Conservation (phyloP, 2,888 invertebrate genomes). For the Rhopalosiphum nymphaeae region DNA sequence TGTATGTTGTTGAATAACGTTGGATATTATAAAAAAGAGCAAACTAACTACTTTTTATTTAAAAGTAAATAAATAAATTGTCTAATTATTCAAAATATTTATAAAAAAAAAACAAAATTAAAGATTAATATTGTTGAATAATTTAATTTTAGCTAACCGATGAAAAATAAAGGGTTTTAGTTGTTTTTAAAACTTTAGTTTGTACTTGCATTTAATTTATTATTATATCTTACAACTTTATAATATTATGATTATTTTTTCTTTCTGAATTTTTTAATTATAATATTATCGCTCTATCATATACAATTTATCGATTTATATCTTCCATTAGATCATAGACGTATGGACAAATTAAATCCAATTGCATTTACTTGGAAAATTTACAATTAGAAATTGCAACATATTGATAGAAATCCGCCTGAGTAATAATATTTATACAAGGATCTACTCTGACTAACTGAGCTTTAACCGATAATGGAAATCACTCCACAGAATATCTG, state of each 20-base stretch:
- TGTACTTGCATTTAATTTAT: background rate
- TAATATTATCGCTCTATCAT: background rate
- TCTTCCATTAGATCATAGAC: background rate
- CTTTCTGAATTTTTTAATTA: background rate
- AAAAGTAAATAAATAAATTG: background rate
- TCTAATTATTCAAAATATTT: background rate
- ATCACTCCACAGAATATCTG: conserved; percentile 4
- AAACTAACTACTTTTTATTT: background rate
- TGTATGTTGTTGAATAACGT: background rate
- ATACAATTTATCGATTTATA: background rate
- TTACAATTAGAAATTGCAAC: background rate
- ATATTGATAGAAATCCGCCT: too few species aligned
- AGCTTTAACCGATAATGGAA: conserved; percentile 26
- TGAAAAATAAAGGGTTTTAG: background rate
- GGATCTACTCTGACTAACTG: background rate
- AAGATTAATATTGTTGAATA: background rate
- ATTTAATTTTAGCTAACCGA: background rate
- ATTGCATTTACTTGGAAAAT: background rate
- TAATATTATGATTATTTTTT: background rate
- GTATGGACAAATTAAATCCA: background rate
- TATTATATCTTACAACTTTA: background rate
- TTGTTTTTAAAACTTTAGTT: background rate
- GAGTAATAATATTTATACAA: conserved; percentile 12
- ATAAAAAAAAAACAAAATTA: background rate
- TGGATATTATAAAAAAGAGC: background rate